A percentile compares a stretch with the other conserved stretches of the same genome.
These are phyloP conservation scores for Euzophera pinguis DNA, from an alignment of 2,888 invertebrate species.

Conservation along the genomic window DNA sequence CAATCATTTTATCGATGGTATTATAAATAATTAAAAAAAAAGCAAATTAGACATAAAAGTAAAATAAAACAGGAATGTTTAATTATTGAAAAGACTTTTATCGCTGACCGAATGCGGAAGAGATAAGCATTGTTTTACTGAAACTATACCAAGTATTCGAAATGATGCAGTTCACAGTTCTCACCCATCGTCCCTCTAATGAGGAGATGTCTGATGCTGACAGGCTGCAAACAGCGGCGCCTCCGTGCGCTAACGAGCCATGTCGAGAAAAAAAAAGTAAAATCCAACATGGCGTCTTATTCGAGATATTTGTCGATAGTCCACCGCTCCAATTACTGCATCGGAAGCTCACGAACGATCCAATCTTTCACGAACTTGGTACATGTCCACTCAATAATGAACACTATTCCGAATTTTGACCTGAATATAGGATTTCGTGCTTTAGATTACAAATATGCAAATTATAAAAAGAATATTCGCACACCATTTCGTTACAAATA, in stretches of 20 bases:
- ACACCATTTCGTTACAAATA: not conserved
- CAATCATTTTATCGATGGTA: no score
- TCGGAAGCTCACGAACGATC: slow-evolving; percentile 60
- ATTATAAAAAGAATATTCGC: not conserved
- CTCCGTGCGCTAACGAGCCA: slow-evolving; percentile 12
- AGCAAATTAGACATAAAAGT: no score
- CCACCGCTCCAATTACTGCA: slow-evolving; percentile 64
- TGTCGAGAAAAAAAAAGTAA: slow-evolving; percentile 15
- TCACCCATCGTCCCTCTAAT: slow-evolving; percentile 1
- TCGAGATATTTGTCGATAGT: slow-evolving; percentile 51
- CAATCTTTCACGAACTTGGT: slow-evolving; percentile 48
- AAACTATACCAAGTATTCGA: not conserved
- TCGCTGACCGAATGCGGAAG: not conserved
- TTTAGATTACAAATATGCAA: not conserved
- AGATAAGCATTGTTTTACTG: not conserved
- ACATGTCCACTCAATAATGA: slow-evolving; percentile 36
- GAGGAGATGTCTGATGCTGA: slow-evolving; percentile 9
- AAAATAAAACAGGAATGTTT: no score
- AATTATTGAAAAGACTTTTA: no score
- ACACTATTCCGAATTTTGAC: slow-evolving; percentile 26
- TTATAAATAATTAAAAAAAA: no score
- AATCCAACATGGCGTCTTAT: slow-evolving; percentile 29
- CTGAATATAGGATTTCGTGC: slow-evolving; percentile 17
- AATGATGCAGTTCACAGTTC: not conserved
- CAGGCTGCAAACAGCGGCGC: slow-evolving; percentile 7